Percentiles rank a stretch among this genome's conserved stretches.
Conservation (phyloP, 1,140 invertebrate species). For the Dendrolimus kikuchii region DNA sequence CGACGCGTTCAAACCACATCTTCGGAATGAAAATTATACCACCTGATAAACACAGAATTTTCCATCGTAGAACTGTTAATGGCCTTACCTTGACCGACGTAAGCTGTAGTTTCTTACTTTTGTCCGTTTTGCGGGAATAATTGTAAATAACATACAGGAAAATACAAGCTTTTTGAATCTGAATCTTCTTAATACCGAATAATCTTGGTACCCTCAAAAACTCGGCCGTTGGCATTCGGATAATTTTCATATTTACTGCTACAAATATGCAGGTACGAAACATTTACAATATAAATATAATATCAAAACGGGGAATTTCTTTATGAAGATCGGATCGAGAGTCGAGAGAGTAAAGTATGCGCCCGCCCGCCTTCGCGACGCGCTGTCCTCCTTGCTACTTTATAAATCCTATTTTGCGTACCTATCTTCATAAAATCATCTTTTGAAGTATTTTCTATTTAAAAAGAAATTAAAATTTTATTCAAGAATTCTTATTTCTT, state of each 20-base stretch:
- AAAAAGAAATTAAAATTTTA: neutral
- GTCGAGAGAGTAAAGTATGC: constrained; percentile 58
- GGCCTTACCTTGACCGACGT: neutral
- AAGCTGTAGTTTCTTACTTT: neutral
- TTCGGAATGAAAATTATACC: constrained; percentile 8
- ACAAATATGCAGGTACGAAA: constrained; percentile 70
- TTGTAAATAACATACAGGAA: neutral
- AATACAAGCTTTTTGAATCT: constrained; percentile 14
- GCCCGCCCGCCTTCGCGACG: constrained; percentile 22
- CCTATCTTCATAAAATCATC: constrained; percentile 7
- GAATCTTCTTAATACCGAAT: constrained; percentile 59
- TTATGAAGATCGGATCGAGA: constrained; percentile 68
- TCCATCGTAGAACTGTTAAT: neutral
- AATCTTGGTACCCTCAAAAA: constrained; percentile 52
- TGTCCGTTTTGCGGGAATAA: neutral
- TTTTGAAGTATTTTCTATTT: neutral
- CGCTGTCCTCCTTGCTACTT: constrained; percentile 26
- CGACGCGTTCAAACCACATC: too few relatives aligned
- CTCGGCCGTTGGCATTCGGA: constrained; percentile 59
- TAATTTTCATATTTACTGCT: constrained; percentile 71
- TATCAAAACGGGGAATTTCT: constrained; percentile 70
- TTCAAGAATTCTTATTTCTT: neutral
- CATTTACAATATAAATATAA: constrained; percentile 69
- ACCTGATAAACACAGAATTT: constrained; percentile 16
- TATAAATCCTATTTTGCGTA: constrained; percentile 32